phyloP scores from a whole-genome alignment of 2,797 vertebrate species.

The Carapus acus region DNA sequence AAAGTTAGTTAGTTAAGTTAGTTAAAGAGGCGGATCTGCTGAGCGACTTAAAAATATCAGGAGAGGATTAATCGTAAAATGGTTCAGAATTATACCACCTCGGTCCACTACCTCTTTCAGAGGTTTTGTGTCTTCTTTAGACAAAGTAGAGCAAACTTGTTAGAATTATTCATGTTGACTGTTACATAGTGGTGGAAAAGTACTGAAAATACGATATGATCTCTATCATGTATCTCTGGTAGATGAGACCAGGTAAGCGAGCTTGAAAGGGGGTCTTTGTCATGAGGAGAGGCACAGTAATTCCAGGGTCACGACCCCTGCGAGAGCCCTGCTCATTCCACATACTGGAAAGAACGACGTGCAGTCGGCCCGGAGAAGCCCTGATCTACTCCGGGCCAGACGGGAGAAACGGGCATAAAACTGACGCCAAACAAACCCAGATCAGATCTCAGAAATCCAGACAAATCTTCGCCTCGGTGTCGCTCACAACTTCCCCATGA shows the following conservation, averaged over 20 bases:
- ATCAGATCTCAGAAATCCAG: not conserved
- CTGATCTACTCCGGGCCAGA: not conserved
- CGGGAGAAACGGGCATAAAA: not conserved
- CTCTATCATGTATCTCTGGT: constrained; percentile 36
- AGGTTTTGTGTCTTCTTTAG: constrained; percentile 6
- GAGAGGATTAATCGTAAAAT: too few species aligned
- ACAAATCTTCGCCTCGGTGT: not conserved
- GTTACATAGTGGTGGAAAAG: constrained; percentile 17
- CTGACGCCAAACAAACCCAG: too few species aligned
- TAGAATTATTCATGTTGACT: constrained; percentile 32
- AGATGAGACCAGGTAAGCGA: constrained; percentile 51
- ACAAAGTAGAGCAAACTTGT: constrained; percentile 24
- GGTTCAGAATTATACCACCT: not conserved
- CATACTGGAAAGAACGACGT: constrained; percentile 53
- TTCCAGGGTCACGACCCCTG: constrained; percentile 56
- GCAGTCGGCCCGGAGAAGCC: constrained; percentile 6
- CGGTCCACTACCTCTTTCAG: not conserved
- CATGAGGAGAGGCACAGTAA: constrained; percentile 51
- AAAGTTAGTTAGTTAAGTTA: too few species aligned
- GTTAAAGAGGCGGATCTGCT: too few species aligned
- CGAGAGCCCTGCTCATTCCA: constrained; percentile 51
- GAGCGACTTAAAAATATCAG: too few species aligned
- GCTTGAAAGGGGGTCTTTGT: constrained; percentile 64
- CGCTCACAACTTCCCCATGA: not conserved
- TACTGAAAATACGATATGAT: constrained; percentile 45